Percentiles rank a stretch among this genome's conserved stretches.
Conservation (phyloP, 2,113 vertebrate species). For the Oenanthe oenanthe region DNA sequence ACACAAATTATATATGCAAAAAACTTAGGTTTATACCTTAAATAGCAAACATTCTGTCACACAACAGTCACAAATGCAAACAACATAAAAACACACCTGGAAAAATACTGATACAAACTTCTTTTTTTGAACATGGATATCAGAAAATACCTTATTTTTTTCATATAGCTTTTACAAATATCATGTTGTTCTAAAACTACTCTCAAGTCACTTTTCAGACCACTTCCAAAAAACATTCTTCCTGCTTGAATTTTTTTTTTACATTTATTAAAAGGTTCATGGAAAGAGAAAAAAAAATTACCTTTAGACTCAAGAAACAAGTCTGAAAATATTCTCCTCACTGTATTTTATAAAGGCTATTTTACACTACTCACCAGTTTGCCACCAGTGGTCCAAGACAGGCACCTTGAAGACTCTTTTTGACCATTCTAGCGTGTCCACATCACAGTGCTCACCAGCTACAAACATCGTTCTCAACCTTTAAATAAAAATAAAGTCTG, state of each 20-base stretch:
- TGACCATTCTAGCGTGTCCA: constrained; percentile 92
- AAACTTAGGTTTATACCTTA: neutral
- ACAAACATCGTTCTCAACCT: constrained; percentile 88
- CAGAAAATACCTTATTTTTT: neutral
- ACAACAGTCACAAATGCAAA: neutral
- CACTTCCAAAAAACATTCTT: neutral
- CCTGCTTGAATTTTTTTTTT: neutral
- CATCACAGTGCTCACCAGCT: constrained; percentile 93
- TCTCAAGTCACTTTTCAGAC: neutral
- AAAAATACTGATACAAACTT: neutral
- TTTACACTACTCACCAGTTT: constrained; percentile 86
- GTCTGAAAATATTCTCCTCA: neutral
- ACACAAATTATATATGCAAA: neutral
- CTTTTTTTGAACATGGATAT: neutral
- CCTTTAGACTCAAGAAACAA: neutral
- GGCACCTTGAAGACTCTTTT: constrained; percentile 90
- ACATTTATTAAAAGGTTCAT: neutral
- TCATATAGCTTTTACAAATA: neutral
- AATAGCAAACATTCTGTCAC: neutral
- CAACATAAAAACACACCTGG: neutral
- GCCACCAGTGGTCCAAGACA: constrained; percentile 99
- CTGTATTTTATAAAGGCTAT: fast-evolving
- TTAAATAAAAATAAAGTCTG: constrained; percentile 44
- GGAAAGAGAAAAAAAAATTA: neutral
- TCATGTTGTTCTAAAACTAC: neutral